These are phyloP conservation scores for Leptocoma aspasia DNA, from an alignment of 2,113 vertebrate species.

Conservation along the genomic window DNA sequence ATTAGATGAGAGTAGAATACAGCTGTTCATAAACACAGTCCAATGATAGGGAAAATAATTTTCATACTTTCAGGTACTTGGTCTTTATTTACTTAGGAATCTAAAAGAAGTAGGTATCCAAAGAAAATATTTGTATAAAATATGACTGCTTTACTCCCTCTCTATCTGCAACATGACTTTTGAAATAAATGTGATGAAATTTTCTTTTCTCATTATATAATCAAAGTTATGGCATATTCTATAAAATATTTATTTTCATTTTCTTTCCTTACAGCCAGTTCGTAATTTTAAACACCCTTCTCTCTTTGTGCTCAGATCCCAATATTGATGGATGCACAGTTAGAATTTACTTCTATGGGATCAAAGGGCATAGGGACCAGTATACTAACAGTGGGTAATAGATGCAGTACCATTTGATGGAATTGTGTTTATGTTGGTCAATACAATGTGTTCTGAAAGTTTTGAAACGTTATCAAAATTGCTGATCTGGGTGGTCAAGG, in stretches of 20 bases:
- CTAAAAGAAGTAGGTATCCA: not conserved
- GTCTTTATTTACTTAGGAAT: not conserved
- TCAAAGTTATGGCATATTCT: not conserved
- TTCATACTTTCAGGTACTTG: not conserved
- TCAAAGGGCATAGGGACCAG: not conserved
- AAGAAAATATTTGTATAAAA: not conserved
- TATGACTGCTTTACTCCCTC: not conserved
- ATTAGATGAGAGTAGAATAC: not conserved
- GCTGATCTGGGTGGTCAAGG: slow-evolving; percentile 89
- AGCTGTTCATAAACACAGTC: not conserved
- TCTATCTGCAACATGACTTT: not conserved
- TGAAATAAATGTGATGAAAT: not conserved
- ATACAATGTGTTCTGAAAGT: slow-evolving; percentile 86
- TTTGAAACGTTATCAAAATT: slow-evolving; percentile 86
- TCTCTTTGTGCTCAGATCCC: not conserved
- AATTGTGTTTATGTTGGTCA: slow-evolving; percentile 73
- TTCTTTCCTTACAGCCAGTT: not conserved
- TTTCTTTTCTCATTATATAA: not conserved
- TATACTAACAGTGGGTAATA: slow-evolving; percentile 45
- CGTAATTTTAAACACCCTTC: not conserved
- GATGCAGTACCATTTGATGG: slow-evolving; percentile 60
- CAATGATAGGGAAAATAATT: not conserved
- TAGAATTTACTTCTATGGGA: slow-evolving; percentile 27
- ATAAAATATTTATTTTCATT: not conserved
- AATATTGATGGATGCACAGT: not conserved